Base-by-base conservation (phyloP, 2,113 vertebrate species). In the Nycticebus coucang region DNA sequence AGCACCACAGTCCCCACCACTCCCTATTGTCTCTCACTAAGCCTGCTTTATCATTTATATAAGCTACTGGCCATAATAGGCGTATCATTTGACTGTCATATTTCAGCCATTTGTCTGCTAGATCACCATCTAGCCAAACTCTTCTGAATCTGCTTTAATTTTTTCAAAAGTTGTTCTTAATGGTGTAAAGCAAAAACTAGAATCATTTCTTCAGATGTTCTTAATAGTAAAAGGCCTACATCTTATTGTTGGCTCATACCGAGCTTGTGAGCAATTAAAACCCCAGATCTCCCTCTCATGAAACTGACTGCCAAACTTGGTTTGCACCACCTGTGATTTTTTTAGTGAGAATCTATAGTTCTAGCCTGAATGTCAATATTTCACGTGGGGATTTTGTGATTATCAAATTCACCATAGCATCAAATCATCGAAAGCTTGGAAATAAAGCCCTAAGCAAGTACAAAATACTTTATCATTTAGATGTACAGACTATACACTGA, bases 341-440 rank as follows among this genome's bases (percentile, higher is more conserved):
- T 87, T 57, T 35, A 86, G 72, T 71, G 50, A 88, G n/a, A 86
- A 64, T 22, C 66, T 88, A 45, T 33, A 41, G 19, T 80, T 92
- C 45, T 81, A 68, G n/a, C 37, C 81, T 95, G 45, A 64, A 72
- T 95, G 64, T 92, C 53, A 85, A 0, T 87, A 85, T 85, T 94
- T 92, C 62, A 94, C 55, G 28, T 45, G 28, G 33, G 24, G 3
- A 53, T 74, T 77, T 94, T 89, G 53, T 68, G 62, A 85, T 88
- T 77, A 89, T 69, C 50, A 80, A 82, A 64, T 81, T 85, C 10
- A 82, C 15, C 50, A 69, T 30, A 26, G 4, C 62, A 91, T 66
- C 35, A 90, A 95, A 85, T 92, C 24, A 84, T 77, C 82, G 28
- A 85, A 95, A 41, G 64, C 28, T 93, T 94, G 57, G 41, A 93